Base-by-base conservation (phyloP, 2,113 vertebrate species). In the Carassius auratus region DNA sequence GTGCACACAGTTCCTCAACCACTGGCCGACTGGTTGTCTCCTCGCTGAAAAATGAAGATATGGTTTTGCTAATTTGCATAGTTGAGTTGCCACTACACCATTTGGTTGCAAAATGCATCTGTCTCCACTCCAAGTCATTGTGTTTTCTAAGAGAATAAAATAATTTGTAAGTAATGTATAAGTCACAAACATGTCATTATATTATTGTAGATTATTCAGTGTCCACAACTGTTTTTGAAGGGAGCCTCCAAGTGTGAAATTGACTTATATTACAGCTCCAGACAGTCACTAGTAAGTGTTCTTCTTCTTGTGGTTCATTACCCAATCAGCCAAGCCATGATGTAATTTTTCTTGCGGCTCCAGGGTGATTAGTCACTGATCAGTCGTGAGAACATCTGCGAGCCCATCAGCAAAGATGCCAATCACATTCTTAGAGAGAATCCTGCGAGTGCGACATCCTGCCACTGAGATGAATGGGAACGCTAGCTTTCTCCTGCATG, bases 21-120 rank as follows among this genome's bases (percentile, higher is more conserved):
- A 83, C 52, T n/a, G n/a, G n/a, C n/a, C n/a, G n/a, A n/a, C n/a
- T 52, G 68, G 8, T 61, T 9, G 36, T 78, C 12, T 81, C 59
- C 26, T 52, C 17, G 30, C 14, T n/a, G 36, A 68, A 3, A 42
- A 71, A 71, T 42, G 6, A 1, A 64, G 33, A 2, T 75, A 62
- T 13, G 30, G 26, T 77, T 45, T 17, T 5, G 36, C 71, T 50
- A n/a, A n/a, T 75, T 74, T 45, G 21, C 21, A 48, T 12, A 38
- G 8, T 69, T 3, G 15, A 21, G 66, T 33, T 68, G 33, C 66
- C 3, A 9, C 66, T 21, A 42, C 8, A 71, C 36, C 33, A 71
- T 42, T 21, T 71, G 36, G 68, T n/a, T 74, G 21, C 21, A 74
- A 74, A 74, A 48, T n/a, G 42, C 68, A 62, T 62, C 59, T 3